Percentiles rank a stretch among this genome's conserved stretches.
Evolutionary conservation across 2,888 invertebrate genomes (phyloP).

Genomic region (Chrysina gloriosa): DNA sequence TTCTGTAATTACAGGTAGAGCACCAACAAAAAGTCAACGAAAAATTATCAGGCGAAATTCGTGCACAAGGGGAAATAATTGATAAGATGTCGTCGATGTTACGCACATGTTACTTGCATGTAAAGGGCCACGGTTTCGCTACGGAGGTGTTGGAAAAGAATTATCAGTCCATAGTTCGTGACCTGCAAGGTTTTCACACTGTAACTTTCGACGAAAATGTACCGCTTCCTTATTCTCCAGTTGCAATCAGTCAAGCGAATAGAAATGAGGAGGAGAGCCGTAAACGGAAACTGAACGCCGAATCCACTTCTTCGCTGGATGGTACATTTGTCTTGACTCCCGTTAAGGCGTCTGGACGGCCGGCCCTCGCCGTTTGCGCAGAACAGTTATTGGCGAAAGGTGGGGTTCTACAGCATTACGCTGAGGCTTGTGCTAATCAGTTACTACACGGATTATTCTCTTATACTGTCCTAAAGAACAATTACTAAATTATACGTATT

Average conservation of each 20-base stretch:
- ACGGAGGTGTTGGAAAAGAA: constrained; percentile 70
- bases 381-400: constrained; percentile 58
- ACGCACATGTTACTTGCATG: constrained; percentile 70
- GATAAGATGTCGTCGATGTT: constrained; percentile 66
- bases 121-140: constrained; percentile 71
- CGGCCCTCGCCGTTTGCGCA: constrained; percentile 47
- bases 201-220: constrained; percentile 72
- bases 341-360: constrained; percentile 43
- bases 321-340: constrained; percentile 48
- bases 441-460: constrained; percentile 48
- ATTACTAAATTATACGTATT: constrained; percentile 36
- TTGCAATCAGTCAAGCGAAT: constrained; percentile 44
- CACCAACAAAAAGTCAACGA: constrained; percentile 51
- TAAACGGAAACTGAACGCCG: constrained; percentile 44
- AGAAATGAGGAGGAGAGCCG: constrained; percentile 44
- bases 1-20: constrained; percentile 44
- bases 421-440: constrained; percentile 54
- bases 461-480: constrained; percentile 36
- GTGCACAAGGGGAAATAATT: constrained; percentile 52
- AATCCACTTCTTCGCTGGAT: constrained; percentile 48
- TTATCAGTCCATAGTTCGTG: constrained; percentile 71
- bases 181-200: constrained; percentile 70
- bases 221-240: constrained; percentile 50
- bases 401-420: constrained; percentile 56
- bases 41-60: constrained; percentile 53